phyloP scores from a whole-genome alignment of 2,113 vertebrate genomes.

The Etheostoma cragini region DNA sequence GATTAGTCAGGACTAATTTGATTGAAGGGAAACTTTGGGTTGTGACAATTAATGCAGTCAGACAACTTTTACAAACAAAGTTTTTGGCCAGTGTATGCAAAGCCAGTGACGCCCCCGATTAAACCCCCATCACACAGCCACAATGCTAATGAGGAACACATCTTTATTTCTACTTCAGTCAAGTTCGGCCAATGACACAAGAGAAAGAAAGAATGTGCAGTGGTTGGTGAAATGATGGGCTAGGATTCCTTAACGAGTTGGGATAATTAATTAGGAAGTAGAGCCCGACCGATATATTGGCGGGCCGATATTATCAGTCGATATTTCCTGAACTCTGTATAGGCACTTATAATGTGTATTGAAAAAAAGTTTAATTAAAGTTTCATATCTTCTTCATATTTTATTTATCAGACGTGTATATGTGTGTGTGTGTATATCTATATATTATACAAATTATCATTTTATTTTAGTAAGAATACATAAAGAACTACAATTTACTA shows the following conservation, averaged over 20 bases:
- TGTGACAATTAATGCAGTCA: conserved; percentile 44
- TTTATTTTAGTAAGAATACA: too few relatives aligned
- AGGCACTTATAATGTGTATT: too few relatives aligned
- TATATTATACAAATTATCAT: too few relatives aligned
- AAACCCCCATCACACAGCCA: conserved; percentile 31
- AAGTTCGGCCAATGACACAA: conserved; percentile 29
- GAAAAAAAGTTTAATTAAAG: too few relatives aligned
- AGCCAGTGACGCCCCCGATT: conserved; percentile 24
- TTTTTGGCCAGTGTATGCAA: conserved; percentile 32
- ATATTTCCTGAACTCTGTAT: too few relatives aligned
- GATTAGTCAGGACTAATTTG: conserved; percentile 56
- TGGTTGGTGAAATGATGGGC: conserved; percentile 30
- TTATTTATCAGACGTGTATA: too few relatives aligned
- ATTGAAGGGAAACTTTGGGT: conserved; percentile 26
- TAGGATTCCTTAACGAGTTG: conserved; percentile 20
- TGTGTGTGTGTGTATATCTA: too few relatives aligned
- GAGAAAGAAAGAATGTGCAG: conserved; percentile 16
- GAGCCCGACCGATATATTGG: too few relatives aligned
- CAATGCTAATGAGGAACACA: conserved; percentile 56
- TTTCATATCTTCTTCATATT: too few relatives aligned
- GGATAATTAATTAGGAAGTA: conserved; percentile 47
- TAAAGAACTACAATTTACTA: too few relatives aligned
- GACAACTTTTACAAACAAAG: conserved; percentile 38
- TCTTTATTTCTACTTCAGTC: conserved; percentile 33
- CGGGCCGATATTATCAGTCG: too few relatives aligned